Conservation (phyloP, 2,797 vertebrate species). For the Siniperca obscura region DNA sequence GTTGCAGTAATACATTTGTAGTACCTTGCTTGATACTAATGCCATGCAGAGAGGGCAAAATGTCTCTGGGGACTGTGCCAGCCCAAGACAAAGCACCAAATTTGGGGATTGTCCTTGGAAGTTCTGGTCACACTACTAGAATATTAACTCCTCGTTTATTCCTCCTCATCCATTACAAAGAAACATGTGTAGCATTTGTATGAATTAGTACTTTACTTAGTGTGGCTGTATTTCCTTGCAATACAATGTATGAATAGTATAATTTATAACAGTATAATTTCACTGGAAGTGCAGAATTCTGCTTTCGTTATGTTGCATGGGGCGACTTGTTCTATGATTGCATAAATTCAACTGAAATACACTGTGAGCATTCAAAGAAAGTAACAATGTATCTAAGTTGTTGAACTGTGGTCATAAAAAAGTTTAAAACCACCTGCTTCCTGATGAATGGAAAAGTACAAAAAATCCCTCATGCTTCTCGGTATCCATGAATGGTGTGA, state of each 20-base stretch:
- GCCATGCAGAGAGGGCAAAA: constrained; percentile 11
- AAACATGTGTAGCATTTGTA: background rate
- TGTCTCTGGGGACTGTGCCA: constrained; percentile 3
- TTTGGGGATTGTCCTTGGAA: constrained; percentile 25
- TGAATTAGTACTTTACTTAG: background rate
- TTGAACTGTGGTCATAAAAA: background rate
- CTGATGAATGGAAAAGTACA: background rate
- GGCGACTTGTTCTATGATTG: background rate
- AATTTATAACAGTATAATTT: background rate
- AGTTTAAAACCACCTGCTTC: background rate
- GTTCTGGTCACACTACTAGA: constrained; percentile 14
- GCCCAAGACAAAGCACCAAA: constrained; percentile 26
- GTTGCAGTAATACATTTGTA: background rate
- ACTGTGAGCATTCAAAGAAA: background rate
- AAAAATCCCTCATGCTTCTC: background rate
- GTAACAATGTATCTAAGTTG: background rate
- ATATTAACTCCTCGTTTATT: constrained; percentile 23
- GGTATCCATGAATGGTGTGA: background rate
- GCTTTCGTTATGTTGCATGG: background rate
- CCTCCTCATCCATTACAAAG: constrained; percentile 21
- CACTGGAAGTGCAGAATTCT: background rate
- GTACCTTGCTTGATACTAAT: background rate
- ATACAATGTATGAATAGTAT: background rate
- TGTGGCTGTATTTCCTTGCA: constrained; percentile 16
- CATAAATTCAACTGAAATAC: background rate